Base-by-base conservation (phyloP, 2,113 vertebrate species). In the Spizaetus ornatus region DNA sequence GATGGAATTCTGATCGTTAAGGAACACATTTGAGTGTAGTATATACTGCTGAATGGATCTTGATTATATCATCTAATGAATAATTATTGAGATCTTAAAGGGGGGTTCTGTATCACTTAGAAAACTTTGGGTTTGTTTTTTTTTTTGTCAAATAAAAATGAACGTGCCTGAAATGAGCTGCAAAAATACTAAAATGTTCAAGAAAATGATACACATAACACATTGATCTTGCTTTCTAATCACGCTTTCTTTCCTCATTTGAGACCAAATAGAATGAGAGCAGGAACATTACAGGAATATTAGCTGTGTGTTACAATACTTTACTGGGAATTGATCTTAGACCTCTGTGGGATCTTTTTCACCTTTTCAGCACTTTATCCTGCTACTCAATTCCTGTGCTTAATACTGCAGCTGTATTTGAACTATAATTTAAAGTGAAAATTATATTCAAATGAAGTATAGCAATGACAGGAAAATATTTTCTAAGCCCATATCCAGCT, bases 81-180 rank as follows among this genome's bases (percentile, higher is more conserved):
- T 34, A 78, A 53, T 61, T 79, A 26, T n/a, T 71, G 45, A 36
- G 29, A 22, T 58, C 59, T 86, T 79, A 32, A 27, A 52, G 13
- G 4, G 7, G 5, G 8, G 8, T n/a, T 72, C 50, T 86, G 8
- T 66, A 58, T 43, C 0, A 0, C 27, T 71, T 89, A 34, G 48
- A 86, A 86, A 87, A 82, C 20, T 66, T 61, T 3, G 3, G 18
- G 7, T 19, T 23, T 36, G 36, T 26, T 45, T 50, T 5, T 13
- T 69, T 55, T 69, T 78, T 20, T n/a, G 25, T 88, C 11, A 83
- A 73, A 85, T 59, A 50, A 86, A 61, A 52, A 48, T 11, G 34
- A 90, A 59, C 2, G 0, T 58, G 21, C 50, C 50, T 87, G 65
- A 95, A 84, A 63, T 74, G 45, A 72, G 21, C 48, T 72, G 34